Evolutionary conservation across 1,140 invertebrate genomes (phyloP).

Genomic region (Phenacoccus solenopsis): DNA sequence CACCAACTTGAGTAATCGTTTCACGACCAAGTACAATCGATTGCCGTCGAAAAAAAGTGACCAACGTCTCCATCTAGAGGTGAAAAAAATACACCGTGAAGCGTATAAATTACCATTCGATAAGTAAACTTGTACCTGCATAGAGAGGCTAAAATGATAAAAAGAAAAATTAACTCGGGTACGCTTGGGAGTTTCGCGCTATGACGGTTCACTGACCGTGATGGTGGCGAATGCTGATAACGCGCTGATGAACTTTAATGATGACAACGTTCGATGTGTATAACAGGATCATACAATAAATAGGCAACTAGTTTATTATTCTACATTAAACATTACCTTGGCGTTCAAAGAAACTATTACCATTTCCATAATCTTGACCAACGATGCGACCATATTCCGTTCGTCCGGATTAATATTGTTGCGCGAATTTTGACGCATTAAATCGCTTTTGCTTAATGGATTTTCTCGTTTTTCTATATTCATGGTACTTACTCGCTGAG

Average conservation of each 20-base stretch:
- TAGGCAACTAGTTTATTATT: background rate
- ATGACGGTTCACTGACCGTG: conserved; percentile 9
- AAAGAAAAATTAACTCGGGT: background rate
- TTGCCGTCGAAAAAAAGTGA: too few relatives aligned
- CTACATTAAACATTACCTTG: too few relatives aligned
- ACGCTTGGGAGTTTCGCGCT: background rate
- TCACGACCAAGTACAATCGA: background rate
- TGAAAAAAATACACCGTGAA: background rate
- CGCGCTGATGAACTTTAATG: conserved; percentile 14
- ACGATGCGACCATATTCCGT: too few relatives aligned
- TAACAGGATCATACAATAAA: background rate
- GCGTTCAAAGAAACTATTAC: too few relatives aligned
- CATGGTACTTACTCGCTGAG: too few relatives aligned
- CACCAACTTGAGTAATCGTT: background rate
- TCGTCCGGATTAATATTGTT: too few relatives aligned
- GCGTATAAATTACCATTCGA: background rate
- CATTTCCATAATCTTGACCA: too few relatives aligned
- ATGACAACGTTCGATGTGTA: background rate
- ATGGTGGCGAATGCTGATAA: conserved; percentile 8
- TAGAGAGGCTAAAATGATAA: background rate
- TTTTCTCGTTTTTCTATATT: too few relatives aligned
- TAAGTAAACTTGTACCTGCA: conserved; percentile 5
- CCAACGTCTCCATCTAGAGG: background rate
- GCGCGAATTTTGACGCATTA: too few relatives aligned
- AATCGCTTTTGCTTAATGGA: too few relatives aligned